A percentile compares a stretch with the other conserved stretches of the same genome.
Evolutionary conservation across 2,113 vertebrate species (phyloP).

Genomic region (Marmota monax): DNA sequence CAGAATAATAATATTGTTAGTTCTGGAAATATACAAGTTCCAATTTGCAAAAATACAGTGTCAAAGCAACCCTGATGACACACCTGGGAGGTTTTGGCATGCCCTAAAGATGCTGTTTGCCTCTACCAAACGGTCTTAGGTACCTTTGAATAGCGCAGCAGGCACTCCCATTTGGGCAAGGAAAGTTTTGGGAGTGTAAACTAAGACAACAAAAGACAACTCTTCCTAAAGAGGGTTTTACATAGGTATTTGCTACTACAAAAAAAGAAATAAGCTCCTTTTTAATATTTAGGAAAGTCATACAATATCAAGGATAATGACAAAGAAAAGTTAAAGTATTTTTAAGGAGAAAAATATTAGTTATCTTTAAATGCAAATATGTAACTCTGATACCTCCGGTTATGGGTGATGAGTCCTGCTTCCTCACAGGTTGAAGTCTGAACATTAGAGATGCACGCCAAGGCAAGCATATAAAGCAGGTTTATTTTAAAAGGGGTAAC

Average conservation of each 20-base stretch:
- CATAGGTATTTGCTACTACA: neutral
- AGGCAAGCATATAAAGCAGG: too few relatives aligned
- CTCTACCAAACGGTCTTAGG: neutral
- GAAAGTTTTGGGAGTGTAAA: constrained; percentile 16
- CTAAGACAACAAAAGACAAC: neutral
- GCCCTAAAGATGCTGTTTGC: neutral
- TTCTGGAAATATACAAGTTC: constrained; percentile 57
- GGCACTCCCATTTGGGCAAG: constrained; percentile 19
- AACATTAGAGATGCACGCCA: too few relatives aligned
- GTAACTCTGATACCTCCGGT: too few relatives aligned
- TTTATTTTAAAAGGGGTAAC: too few relatives aligned
- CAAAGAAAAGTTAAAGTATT: constrained; percentile 33
- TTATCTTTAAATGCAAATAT: neutral
- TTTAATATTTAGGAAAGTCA: neutral
- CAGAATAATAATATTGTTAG: constrained; percentile 10
- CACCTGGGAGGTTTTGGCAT: constrained; percentile 6
- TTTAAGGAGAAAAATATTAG: neutral
- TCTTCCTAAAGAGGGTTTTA: constrained; percentile 9
- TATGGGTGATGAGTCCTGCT: too few relatives aligned
- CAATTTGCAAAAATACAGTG: constrained; percentile 40
- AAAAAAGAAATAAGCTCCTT: neutral
- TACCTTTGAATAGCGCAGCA: neutral
- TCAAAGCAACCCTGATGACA: neutral
- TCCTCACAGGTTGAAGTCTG: too few relatives aligned
- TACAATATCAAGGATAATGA: neutral